Conservation (phyloP, 2,797 vertebrate species). For the Leptatherina wallacei region DNA sequence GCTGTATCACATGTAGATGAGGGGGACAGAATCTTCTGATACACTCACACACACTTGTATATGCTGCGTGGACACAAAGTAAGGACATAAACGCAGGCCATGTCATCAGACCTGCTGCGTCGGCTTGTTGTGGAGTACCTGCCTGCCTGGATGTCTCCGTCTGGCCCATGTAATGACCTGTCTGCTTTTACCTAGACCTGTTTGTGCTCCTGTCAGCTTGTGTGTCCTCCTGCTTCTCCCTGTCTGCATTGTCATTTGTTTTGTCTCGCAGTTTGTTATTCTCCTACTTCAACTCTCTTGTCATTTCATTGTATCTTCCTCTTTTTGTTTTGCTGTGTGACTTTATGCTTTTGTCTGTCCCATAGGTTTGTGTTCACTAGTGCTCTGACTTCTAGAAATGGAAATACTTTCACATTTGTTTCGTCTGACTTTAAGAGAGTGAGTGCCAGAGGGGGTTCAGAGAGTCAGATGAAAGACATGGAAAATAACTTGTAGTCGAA, state of each 20-base stretch:
- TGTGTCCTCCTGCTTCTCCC: slow-evolving; percentile 24
- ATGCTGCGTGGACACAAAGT: background rate
- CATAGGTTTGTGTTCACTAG: slow-evolving; percentile 18
- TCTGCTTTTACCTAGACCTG: slow-evolving; percentile 32
- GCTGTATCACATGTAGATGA: background rate
- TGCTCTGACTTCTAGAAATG: slow-evolving; percentile 20
- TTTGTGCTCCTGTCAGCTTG: slow-evolving; percentile 46
- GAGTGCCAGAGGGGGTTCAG: slow-evolving; percentile 22
- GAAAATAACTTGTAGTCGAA: background rate
- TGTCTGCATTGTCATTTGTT: slow-evolving; percentile 36
- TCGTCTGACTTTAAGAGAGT: background rate
- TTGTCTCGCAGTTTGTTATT: slow-evolving; percentile 30
- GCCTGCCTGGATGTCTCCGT: slow-evolving; percentile 43
- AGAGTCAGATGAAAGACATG: slow-evolving; percentile 13
- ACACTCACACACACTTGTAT: background rate
- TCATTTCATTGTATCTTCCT: background rate
- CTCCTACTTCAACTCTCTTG: slow-evolving; percentile 11
- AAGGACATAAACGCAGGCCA: slow-evolving; percentile 19
- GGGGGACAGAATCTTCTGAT: background rate
- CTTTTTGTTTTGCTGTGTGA: slow-evolving; percentile 21
- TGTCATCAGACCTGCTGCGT: slow-evolving; percentile 20
- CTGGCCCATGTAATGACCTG: slow-evolving; percentile 50
- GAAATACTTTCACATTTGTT: slow-evolving; percentile 19
- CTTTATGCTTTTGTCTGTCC: slow-evolving; percentile 14
- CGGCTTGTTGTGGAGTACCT: slow-evolving; percentile 58